Evolutionary conservation across 2,113 vertebrate species (phyloP), one percentile per base, ranked within the genome.

Genomic region (Galeopterus variegatus): DNA sequence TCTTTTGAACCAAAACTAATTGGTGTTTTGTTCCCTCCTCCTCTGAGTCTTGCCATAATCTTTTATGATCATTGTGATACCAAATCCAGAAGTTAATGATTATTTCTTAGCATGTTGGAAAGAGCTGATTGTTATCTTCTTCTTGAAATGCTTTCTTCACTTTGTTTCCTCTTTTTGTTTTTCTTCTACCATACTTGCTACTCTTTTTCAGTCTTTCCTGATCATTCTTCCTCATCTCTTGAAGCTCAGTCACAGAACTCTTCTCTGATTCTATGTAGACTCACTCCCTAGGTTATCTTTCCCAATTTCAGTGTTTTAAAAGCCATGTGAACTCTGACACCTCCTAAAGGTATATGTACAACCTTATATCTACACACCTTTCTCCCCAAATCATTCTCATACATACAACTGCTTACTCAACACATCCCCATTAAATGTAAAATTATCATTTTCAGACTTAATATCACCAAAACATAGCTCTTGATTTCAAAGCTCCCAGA

Each of bases 281-380:
- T 88, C 36, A 86, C 8, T 23, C 23, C 12, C 41, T 52, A 50
- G n/a, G 58, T 91, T 91, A 5, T 58, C 45, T 79, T 5, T 84
- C 13, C 24, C 24, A 50, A 28, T 75, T 88, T 54, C 48, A 83
- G 76, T 28, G 4, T 79, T 90, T 94, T 73, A 56, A 95, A 77
- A 70, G 77, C 75, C 11, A 77, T 26, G 21, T 69, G n/a, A 92
- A 83, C 45, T 82, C 72, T 80, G 52, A 85, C 19, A 76, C 18
- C 24, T 52, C 50, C 60, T 94, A 82, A 92, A 86, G 92, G 94
- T 88, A 26, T 86, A 60, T 92, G 48, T 62, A 33, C 45, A 95
- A 79, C 54, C 75, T 41, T 41, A 41, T 41, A 41, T 41, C 41
- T 41, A 41, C 91, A 92, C n/a, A 60, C 33, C 3, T 54, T 8